Evolutionary conservation across 2,888 invertebrate species (phyloP).

Genomic region (Steinernema carpocapsae): DNA sequence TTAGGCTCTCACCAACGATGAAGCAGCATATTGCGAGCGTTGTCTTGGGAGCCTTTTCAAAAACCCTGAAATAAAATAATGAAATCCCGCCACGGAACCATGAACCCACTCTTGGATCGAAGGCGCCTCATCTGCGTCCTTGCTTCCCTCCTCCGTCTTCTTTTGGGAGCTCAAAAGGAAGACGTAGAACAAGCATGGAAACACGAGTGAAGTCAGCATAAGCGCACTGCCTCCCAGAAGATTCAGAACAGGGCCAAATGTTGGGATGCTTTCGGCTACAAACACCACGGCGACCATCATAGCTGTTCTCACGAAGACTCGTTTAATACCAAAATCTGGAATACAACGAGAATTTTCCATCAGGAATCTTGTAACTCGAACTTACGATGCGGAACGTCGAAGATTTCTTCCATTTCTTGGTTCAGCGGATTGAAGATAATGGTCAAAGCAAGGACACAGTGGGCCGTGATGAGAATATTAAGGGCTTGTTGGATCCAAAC

Average conservation of each 20-base stretch:
- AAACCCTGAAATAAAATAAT: neutral
- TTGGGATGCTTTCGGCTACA: constrained; percentile 51
- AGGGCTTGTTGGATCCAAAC: constrained; percentile 51
- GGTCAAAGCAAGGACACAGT: constrained; percentile 63
- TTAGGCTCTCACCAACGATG: constrained; percentile 4
- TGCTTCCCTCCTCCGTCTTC: neutral
- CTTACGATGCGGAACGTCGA: constrained; percentile 62
- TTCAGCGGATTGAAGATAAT: constrained; percentile 66
- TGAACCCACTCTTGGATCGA: neutral
- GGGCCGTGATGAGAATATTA: constrained; percentile 65
- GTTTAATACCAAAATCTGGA: constrained; percentile 48
- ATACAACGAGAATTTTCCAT: no score
- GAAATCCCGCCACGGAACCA: neutral
- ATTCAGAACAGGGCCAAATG: constrained; percentile 51
- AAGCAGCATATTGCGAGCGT: neutral
- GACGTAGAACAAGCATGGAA: constrained; percentile 63
- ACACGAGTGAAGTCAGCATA: constrained; percentile 60
- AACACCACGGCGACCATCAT: constrained; percentile 54
- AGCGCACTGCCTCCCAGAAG: constrained; percentile 53
- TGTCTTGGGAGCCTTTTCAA: neutral
- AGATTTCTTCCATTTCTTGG: constrained; percentile 65
- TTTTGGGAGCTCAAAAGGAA: constrained; percentile 43
- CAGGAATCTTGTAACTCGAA: neutral
- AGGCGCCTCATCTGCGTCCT: neutral
- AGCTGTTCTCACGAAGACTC: constrained; percentile 54